phyloP scores from a whole-genome alignment of 2,888 invertebrate genomes.

The Apotomis capreana region DNA sequence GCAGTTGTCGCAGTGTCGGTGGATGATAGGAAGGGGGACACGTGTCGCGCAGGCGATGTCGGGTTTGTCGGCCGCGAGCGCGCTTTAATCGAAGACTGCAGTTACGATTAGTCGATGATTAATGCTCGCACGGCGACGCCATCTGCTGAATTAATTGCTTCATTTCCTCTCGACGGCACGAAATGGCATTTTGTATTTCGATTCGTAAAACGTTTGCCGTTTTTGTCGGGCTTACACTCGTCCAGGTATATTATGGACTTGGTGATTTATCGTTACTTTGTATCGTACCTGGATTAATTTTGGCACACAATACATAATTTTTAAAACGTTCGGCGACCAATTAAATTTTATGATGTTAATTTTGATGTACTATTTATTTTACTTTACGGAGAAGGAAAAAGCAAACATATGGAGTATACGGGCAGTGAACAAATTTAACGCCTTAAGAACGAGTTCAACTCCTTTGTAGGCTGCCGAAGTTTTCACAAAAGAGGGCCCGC shows the following conservation, averaged over 20 bases:
- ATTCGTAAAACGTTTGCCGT: constrained; percentile 70
- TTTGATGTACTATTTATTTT: constrained; percentile 36
- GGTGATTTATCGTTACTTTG: constrained; percentile 68
- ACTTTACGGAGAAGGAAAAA: constrained; percentile 45
- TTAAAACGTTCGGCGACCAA: constrained; percentile 45
- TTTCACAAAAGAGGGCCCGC: constrained; percentile 78
- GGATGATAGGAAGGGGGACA: constrained; percentile 31
- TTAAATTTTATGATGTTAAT: constrained; percentile 46
- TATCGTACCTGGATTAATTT: constrained; percentile 54
- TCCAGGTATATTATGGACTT: constrained; percentile 72
- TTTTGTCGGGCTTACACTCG: constrained; percentile 69
- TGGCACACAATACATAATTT: constrained; percentile 46
- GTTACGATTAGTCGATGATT: constrained; percentile 83
- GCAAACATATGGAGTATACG: constrained; percentile 58
- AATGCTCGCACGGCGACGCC: constrained; percentile 81
- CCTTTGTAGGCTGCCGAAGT: constrained; percentile 75
- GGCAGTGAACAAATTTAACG: constrained; percentile 61
- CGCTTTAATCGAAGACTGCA: constrained; percentile 82
- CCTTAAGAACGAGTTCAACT: constrained; percentile 74
- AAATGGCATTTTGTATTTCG: constrained; percentile 82
- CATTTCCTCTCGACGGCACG: constrained; percentile 81
- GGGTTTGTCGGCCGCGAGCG: constrained; percentile 56
- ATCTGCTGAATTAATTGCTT: constrained; percentile 83
- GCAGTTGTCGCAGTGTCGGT: constrained; percentile 1
- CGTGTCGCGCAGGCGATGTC: constrained; percentile 46